phyloP scores from a whole-genome alignment of 2,888 invertebrate species.

The Hemaris fuciformis region DNA sequence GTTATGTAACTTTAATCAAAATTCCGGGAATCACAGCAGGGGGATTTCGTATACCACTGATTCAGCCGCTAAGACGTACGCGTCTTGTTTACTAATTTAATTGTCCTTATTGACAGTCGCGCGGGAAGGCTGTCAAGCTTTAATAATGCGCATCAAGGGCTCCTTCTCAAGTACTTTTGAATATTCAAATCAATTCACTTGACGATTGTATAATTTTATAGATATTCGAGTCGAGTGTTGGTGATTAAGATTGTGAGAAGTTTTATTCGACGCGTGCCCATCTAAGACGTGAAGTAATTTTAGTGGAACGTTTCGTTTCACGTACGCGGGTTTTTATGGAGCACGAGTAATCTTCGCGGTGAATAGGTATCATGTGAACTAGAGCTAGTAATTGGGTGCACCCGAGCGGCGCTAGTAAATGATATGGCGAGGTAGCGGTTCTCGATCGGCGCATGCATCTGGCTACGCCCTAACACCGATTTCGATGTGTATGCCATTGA shows the following conservation, averaged over 20 bases:
- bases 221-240: background rate
- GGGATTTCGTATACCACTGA: background rate
- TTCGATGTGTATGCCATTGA: slow-evolving; percentile 43
- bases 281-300: background rate
- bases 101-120: slow-evolving; percentile 1
- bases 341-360: slow-evolving; percentile 47
- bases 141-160: slow-evolving; percentile 1
- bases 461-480: slow-evolving; percentile 49
- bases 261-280: background rate
- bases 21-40: slow-evolving; percentile 48
- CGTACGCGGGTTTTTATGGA: slow-evolving; percentile 31
- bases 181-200: background rate
- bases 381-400: slow-evolving; percentile 76
- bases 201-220: slow-evolving; percentile 1
- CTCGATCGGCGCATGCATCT: slow-evolving; percentile 55
- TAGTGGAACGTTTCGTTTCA: background rate
- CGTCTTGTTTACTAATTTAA: slow-evolving; percentile 14
- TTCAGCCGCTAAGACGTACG: slow-evolving; percentile 5
- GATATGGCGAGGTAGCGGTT: slow-evolving; percentile 76
- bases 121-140: slow-evolving; percentile 1
- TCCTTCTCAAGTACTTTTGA: background rate
- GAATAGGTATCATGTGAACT: slow-evolving; percentile 74
- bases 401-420: slow-evolving; percentile 73
- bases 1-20: slow-evolving; percentile 65
- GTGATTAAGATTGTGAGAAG: background rate